phyloP scores from a whole-genome alignment of 2,113 vertebrate genomes.

The Tyrannus savana region DNA sequence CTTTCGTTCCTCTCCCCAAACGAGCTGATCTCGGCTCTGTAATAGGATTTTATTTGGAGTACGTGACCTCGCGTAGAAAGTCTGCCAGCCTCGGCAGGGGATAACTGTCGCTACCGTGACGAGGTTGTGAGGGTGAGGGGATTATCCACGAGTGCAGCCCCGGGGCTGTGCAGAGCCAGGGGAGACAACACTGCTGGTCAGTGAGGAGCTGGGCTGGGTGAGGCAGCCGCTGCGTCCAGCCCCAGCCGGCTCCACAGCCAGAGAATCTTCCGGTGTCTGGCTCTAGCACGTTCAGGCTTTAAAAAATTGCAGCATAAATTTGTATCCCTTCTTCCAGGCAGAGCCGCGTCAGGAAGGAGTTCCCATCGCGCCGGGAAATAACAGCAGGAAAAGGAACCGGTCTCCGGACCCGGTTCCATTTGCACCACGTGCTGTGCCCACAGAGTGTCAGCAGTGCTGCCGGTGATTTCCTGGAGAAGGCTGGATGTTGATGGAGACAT shows the following conservation, averaged over 20 bases:
- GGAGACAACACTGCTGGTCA: slow-evolving; percentile 62
- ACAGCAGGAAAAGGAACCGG: neutral
- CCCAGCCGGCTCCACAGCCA: neutral
- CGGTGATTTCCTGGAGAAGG: slow-evolving; percentile 13
- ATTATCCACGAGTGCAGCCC: slow-evolving; percentile 5
- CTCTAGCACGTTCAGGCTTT: slow-evolving; percentile 35
- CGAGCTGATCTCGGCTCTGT: neutral
- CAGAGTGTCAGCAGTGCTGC: neutral
- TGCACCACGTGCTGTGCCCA: neutral
- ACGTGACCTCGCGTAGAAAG: neutral
- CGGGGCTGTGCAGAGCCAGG: neutral
- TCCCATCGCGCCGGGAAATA: neutral
- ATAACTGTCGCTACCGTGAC: neutral
- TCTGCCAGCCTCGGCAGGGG: slow-evolving; percentile 4
- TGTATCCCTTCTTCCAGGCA: slow-evolving; percentile 20
- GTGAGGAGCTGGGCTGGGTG: neutral
- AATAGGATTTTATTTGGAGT: slow-evolving; percentile 46
- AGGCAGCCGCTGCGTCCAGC: neutral
- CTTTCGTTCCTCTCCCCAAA: slow-evolving; percentile 3
- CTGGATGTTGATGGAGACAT: neutral
- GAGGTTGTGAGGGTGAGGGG: neutral
- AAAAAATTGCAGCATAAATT: slow-evolving; percentile 38
- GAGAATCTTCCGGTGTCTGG: slow-evolving; percentile 14
- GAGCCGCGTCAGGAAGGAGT: neutral
- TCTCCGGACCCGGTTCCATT: neutral